Evolutionary conservation across 2,797 vertebrate species (phyloP), one percentile per base, ranked within the genome.

Genomic region (Oceanodroma leucorhoa): DNA sequence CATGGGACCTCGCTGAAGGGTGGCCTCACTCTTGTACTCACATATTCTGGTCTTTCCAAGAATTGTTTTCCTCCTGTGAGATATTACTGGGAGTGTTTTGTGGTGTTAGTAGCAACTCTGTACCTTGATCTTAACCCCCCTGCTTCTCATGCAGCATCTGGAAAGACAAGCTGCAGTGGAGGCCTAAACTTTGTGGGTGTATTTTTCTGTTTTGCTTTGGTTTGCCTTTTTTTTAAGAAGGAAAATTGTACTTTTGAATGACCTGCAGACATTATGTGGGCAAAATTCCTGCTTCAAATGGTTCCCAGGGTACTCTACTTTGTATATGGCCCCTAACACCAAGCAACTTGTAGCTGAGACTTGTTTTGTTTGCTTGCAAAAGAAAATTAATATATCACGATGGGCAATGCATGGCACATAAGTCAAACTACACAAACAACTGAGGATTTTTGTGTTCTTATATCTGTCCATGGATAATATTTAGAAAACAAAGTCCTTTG

Each of bases 401-500:
- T 92, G 84, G 92, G 95, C 93, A 94, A 89, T 82, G 73, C 80
- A 77, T 75, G 85, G 91, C 71, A 70, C 61, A 38, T 82, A 80
- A 97, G 95, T 97, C 96, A 97, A 95, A 94, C 90, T 96, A 36
- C 80, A 89, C 61, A 96, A 96, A 96, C 87, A 96, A 32, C 78
- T 90, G 87, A 41, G 57, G 82, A 69, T 93, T 94, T 96, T 90
- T 93, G 69, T 89, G 64, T 77, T 83, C 91, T 89, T 70, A 0
- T 43, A 11, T 92, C 75, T 85, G 61, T 84, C 90, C 82, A 87
- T 94, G 78, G 91, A 94, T 94, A 96, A 97, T 96, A 97, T 96
- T 98, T 98, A 96, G 95, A 94, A 98, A 97, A 96, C 79, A 94
- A 89, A 95, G 86, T 78, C 30, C 76, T 96, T 94, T 94, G 90